A percentile compares a stretch with the other conserved stretches of the same genome.
phyloP scores from a whole-genome alignment of 2,113 vertebrate genomes.

The Rhinopomastus cyanomelas region DNA sequence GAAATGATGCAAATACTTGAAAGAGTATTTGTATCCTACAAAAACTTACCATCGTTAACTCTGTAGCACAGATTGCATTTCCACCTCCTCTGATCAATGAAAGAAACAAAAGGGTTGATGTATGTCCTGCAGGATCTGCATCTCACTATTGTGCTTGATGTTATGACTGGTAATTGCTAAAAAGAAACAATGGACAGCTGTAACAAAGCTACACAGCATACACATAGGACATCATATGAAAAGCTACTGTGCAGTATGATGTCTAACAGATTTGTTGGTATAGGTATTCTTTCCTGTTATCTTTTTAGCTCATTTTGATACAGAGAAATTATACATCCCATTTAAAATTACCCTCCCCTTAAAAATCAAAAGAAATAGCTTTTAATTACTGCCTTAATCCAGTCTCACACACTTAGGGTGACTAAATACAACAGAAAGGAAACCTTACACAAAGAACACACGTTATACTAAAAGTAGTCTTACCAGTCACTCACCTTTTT shows the following conservation, averaged over 20 bases:
- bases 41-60: constrained; percentile 90
- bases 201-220: not conserved
- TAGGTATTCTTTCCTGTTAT: not conserved
- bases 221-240: not conserved
- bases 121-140: constrained; percentile 96
- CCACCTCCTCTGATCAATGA: constrained; percentile 96
- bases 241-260: not conserved
- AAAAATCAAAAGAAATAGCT: not conserved
- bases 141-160: constrained; percentile 94
- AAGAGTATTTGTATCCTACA: not conserved
- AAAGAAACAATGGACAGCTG: constrained; percentile 15
- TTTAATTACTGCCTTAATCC: not conserved
- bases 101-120: constrained; percentile 97
- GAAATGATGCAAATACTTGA: not conserved
- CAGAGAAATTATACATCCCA: not conserved
- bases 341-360: not conserved
- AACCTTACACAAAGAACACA: no score
- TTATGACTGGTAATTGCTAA: constrained; percentile 96
- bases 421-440: no score
- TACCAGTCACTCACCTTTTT: no score
- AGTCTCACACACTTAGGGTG: not conserved
- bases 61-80: constrained; percentile 97
- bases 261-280: not conserved
- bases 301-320: not conserved
- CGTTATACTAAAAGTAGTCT: no score